Evolutionary conservation across 2,888 invertebrate species (phyloP).

Genomic region (Spisula subtruncata): DNA sequence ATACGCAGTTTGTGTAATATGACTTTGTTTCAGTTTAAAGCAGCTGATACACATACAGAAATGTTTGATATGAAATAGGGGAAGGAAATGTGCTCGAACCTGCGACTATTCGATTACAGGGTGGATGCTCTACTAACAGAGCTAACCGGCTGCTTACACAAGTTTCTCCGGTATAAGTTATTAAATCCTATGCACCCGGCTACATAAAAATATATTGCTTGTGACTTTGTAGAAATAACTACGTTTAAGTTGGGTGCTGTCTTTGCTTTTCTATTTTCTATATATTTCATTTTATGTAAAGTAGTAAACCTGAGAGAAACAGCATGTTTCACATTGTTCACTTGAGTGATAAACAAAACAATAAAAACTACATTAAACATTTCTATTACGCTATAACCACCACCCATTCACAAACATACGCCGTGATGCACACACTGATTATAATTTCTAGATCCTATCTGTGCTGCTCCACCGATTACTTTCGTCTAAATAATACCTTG

Average conservation of each 20-base stretch:
- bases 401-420: not conserved
- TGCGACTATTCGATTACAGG: too few relatives aligned
- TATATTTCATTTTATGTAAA: too few relatives aligned
- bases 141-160: too few relatives aligned
- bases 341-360: not conserved
- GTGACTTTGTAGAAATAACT: too few relatives aligned
- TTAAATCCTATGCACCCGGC: too few relatives aligned
- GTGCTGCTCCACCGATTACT: not conserved
- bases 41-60: not conserved
- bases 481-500: not conserved
- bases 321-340: not conserved
- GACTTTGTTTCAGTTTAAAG: not conserved
- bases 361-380: constrained; percentile 2
- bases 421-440: not conserved
- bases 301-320: not conserved
- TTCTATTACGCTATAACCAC: not conserved
- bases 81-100: too few relatives aligned
- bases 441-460: not conserved
- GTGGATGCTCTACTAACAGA: too few relatives aligned
- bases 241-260: too few relatives aligned
- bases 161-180: too few relatives aligned
- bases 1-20: not conserved
- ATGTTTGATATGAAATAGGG: too few relatives aligned
- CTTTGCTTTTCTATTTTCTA: too few relatives aligned
- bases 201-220: too few relatives aligned